Base-by-base conservation (phyloP, 2,888 invertebrate species). In the Hyposoter dolosus region DNA sequence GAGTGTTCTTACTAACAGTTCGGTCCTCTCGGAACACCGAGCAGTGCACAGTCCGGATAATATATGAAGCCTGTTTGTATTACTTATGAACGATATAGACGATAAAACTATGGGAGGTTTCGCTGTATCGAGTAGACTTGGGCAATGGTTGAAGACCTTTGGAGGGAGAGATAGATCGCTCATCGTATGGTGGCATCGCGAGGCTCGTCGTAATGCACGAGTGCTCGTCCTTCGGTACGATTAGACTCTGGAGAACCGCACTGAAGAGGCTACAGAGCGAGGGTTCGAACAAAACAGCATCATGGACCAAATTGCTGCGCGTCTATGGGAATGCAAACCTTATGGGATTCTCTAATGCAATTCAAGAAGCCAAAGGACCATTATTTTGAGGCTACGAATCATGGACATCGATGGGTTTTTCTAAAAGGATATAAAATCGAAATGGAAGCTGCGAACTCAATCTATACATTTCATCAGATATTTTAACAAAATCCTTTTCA, bases 161-260 rank as follows among this genome's bases (percentile, higher is more conserved):
- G 47, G 45, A 66, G 66, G 47, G 66, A 76, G 53, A 53, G 80
- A 84, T 84, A 79, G 63, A 84, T 80, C 80, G 53, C 66, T 47
- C 19, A 28, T 79, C 10, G 15, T 15, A 10, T 56, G 9, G 47
- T 66, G 81, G 71, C 43, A 47, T n/a, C 17, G 50, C 19, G 71
- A 72, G 81, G 45, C 56, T 65, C n/a, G 12, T 74, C 79, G 65
- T 84, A 80, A 81, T 84, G 76, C 80, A 84, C 84, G 80, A 68
- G 65, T 23, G 71, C 32, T 84, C 81, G 80, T 65, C 71, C 76
- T 40, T 6, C 65, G 28, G 71, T 71, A 53, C 84, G 76, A 84
- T 84, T 81, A 80, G 76, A 45, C 80, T 72, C 43, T 65, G 72
- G 71, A 81, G 76, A 71, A 76, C 76, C 80, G 53, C 5, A 40